Conservation (phyloP, 1,140 invertebrate species). For the Antheraea mylitta region DNA sequence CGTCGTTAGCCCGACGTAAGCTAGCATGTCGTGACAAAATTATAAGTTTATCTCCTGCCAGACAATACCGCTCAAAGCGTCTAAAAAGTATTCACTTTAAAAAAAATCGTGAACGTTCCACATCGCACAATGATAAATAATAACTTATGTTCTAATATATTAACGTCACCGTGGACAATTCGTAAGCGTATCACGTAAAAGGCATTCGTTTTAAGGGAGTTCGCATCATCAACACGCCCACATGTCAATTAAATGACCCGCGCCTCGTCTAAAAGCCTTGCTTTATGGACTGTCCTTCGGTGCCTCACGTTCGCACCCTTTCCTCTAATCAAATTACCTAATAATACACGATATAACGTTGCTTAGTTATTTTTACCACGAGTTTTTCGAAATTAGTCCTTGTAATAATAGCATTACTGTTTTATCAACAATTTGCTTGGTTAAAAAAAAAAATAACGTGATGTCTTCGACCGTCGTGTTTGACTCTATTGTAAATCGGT, state of each 20-base stretch:
- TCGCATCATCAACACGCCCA: slow-evolving; percentile 4
- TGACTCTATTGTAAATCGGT: no score
- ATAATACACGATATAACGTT: background rate
- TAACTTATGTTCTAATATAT: background rate
- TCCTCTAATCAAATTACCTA: slow-evolving; percentile 4
- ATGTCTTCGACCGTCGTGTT: no score
- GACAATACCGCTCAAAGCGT: no score
- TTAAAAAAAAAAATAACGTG: no score
- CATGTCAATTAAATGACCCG: slow-evolving; percentile 6
- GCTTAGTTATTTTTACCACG: background rate
- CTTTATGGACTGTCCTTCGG: background rate
- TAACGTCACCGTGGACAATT: background rate
- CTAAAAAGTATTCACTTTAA: background rate
- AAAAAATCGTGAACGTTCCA: no score
- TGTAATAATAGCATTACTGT: background rate
- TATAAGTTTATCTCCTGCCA: no score
- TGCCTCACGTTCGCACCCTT: background rate
- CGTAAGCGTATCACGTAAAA: background rate
- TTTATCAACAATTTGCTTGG: no score
- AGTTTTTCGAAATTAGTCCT: background rate
- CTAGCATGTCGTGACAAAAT: no score
- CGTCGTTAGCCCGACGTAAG: no score
- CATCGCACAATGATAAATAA: background rate
- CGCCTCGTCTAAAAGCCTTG: slow-evolving; percentile 6
- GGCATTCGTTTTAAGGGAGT: background rate